phyloP scores from a whole-genome alignment of 2,888 invertebrate genomes.

The Hypomecis punctinalis region DNA sequence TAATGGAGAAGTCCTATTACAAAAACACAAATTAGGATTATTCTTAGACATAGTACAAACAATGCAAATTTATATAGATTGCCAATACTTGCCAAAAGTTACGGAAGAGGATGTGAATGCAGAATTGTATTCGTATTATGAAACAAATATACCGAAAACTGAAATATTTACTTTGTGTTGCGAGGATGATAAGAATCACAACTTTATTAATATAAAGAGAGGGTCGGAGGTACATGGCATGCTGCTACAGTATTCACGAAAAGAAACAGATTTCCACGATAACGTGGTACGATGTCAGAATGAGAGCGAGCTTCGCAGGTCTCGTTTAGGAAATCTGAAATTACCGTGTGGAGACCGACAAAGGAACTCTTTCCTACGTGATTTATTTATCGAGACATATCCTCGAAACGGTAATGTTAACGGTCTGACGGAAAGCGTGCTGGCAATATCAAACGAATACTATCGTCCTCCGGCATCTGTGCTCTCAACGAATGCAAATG shows the following conservation, averaged over 20 bases:
- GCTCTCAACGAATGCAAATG: conserved; percentile 76
- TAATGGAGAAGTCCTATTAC: conserved; percentile 86
- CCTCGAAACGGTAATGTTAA: conserved; percentile 78
- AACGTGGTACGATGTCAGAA: conserved; percentile 53
- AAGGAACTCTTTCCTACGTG: conserved; percentile 75
- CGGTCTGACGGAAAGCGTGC: conserved; percentile 74
- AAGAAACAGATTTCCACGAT: conserved; percentile 55
- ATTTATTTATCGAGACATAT: conserved; percentile 79
- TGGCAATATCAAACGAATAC: conserved; percentile 75
- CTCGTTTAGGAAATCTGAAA: conserved; percentile 68
- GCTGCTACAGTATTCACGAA: conserved; percentile 51
- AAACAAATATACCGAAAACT: conserved; percentile 40
- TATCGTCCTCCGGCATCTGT: conserved; percentile 74
- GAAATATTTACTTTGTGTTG: conserved; percentile 54
- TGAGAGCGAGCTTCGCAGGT: conserved; percentile 54
- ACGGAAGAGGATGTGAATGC: conserved; percentile 43
- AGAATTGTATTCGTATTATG: conserved; percentile 34
- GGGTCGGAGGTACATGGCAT: conserved; percentile 48
- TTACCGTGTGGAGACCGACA: conserved; percentile 66
- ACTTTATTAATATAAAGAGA: conserved; percentile 60
- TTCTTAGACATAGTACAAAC: conserved; percentile 85
- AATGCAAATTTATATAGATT: conserved; percentile 73
- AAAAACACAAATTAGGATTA: conserved; percentile 82
- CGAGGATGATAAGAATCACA: conserved; percentile 47
- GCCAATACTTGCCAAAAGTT: conserved; percentile 56